phyloP scores from a whole-genome alignment of 2,888 invertebrate genomes.

The Tipula confusa region DNA sequence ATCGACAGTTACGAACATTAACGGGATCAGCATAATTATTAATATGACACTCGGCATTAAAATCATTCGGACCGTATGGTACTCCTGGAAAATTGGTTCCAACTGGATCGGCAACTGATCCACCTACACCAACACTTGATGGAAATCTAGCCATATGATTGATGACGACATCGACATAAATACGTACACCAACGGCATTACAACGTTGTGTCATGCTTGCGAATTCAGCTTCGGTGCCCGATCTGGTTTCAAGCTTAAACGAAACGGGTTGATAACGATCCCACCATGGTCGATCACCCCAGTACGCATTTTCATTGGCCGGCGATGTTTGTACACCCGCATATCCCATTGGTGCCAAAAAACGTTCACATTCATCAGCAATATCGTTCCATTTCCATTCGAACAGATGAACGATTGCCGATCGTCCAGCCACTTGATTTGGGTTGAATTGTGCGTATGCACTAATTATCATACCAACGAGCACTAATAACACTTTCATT shows the following conservation, averaged over 20 bases:
- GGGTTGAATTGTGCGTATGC: slow-evolving; percentile 46
- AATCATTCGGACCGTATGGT: slow-evolving; percentile 55
- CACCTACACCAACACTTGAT: slow-evolving; percentile 44
- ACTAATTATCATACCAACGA: slow-evolving; percentile 34
- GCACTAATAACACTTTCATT: background rate
- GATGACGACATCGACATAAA: slow-evolving; percentile 77
- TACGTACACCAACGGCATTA: slow-evolving; percentile 72
- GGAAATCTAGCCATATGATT: slow-evolving; percentile 73
- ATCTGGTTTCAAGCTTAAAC: slow-evolving; percentile 66
- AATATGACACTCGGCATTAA: slow-evolving; percentile 52
- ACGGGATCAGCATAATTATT: slow-evolving; percentile 52
- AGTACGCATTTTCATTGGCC: slow-evolving; percentile 41
- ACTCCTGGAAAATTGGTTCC: slow-evolving; percentile 54
- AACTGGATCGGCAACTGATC: slow-evolving; percentile 54
- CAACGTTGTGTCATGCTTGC: slow-evolving; percentile 72
- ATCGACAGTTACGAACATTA: slow-evolving; percentile 49
- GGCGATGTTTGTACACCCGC: slow-evolving; percentile 61
- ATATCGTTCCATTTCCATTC: slow-evolving; percentile 83
- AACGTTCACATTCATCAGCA: slow-evolving; percentile 73
- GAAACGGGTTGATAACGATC: slow-evolving; percentile 86
- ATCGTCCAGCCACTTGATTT: slow-evolving; percentile 49
- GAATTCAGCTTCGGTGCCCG: slow-evolving; percentile 68
- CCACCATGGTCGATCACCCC: slow-evolving; percentile 73
- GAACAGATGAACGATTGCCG: slow-evolving; percentile 62
- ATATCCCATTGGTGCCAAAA: slow-evolving; percentile 67